Conservation (phyloP, 2,113 vertebrate species). For the Elanoides forficatus region DNA sequence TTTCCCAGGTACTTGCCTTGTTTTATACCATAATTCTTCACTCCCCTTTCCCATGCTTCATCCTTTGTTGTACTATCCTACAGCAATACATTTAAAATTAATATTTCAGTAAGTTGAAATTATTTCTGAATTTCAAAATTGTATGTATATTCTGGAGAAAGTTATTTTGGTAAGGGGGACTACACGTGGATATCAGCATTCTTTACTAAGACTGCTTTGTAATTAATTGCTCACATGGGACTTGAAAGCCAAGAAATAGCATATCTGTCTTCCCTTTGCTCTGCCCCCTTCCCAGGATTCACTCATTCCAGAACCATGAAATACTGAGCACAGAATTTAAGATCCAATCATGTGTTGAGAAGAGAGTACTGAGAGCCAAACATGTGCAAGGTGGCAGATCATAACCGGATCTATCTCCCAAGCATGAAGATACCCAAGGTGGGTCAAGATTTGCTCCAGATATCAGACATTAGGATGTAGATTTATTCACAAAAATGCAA, state of each 20-base stretch:
- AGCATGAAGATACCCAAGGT: neutral
- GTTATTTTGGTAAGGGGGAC: neutral
- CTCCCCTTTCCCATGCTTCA: neutral
- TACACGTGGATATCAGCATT: neutral
- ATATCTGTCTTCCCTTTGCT: neutral
- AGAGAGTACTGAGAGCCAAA: neutral
- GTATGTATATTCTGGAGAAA: neutral
- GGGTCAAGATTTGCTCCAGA: neutral
- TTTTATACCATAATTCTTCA: neutral
- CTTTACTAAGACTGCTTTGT: neutral
- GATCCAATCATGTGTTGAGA: neutral
- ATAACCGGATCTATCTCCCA: neutral
- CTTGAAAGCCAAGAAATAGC: neutral
- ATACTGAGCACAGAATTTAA: neutral
- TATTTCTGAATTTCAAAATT: neutral
- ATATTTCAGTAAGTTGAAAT: neutral
- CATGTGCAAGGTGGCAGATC: neutral
- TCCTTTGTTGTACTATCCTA: neutral
- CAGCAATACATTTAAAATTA: neutral
- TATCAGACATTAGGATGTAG: neutral
- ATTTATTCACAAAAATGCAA: conserved; percentile 20
- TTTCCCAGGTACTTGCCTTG: neutral
- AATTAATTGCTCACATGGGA: neutral
- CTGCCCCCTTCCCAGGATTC: neutral
- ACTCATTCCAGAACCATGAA: neutral